Conservation (phyloP, 2,797 vertebrate species). For the Pteropus rufus region DNA sequence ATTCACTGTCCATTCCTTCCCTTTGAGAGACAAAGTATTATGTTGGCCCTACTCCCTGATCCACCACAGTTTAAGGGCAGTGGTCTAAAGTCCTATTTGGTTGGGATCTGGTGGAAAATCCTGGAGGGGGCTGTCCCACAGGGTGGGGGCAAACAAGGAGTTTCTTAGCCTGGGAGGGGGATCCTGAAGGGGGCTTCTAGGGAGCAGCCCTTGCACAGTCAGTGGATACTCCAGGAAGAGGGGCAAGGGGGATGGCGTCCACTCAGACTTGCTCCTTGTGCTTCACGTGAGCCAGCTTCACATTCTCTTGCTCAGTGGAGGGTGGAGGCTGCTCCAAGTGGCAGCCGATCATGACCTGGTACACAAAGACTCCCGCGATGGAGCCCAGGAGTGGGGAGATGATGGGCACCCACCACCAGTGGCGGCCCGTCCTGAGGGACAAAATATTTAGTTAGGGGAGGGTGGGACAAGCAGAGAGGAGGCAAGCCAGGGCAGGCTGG, state of each 20-base stretch:
- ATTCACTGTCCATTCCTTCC: background rate
- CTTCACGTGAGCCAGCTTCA: slow-evolving; percentile 89
- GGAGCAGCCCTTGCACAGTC: slow-evolving; percentile 37
- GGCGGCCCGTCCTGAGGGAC: slow-evolving; percentile 79
- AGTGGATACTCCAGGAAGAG: background rate
- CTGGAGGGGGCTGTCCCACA: background rate
- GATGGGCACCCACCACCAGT: slow-evolving; percentile 96
- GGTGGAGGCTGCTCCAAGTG: slow-evolving; percentile 89
- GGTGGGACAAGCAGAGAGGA: background rate
- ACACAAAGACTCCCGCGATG: slow-evolving; percentile 89
- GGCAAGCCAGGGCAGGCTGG: too few species aligned
- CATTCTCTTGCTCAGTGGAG: slow-evolving; percentile 85
- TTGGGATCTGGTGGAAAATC: background rate
- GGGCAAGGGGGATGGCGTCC: background rate
- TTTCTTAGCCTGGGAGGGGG: background rate
- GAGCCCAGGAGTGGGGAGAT: slow-evolving; percentile 93
- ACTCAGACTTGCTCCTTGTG: slow-evolving; percentile 85
- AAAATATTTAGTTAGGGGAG: background rate
- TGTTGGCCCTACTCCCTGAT: background rate
- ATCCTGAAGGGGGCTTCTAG: background rate
- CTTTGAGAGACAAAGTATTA: background rate
- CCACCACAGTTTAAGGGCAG: background rate
- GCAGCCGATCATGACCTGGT: slow-evolving; percentile 95
- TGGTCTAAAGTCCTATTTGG: background rate
- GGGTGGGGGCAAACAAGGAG: background rate